Base-by-base conservation (phyloP, 2,888 invertebrate species). In the Malachius bipustulatus region DNA sequence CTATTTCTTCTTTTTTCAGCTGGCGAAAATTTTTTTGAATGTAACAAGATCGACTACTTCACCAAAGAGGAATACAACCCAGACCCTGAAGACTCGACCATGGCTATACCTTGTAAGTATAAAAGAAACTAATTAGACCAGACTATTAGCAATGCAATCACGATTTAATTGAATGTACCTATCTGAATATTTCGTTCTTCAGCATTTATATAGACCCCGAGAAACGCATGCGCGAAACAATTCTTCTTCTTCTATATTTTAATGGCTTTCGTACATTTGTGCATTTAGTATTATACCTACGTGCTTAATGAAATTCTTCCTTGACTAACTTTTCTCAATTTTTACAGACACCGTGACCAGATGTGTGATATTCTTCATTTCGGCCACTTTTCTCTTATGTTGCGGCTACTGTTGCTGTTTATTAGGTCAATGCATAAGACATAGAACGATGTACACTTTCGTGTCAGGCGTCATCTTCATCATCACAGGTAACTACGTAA, bases 41-140 rank as follows among this genome's bases (percentile, higher is more conserved):
- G 89, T 64, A 69, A 75, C 56, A 79, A 79, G 62, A 89, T 90
- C 48, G 85, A 90, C 55, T 89, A 88, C 64, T 89, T 90, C 58
- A 80, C 88, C 4, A 70, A 79, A 51, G 87, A 87, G 51, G 82
- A 82, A 51, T 88, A 89, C 64, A 76, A 79, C 48, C 83, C 89
- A 9, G 89, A 90, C 64, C 81, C 82, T 0, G 80, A 80, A 53
- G 89, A 90, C 60, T 89, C 88, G 4, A 87, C 89, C n/a, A 77
- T 83, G 64, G 88, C 88, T 14, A 89, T 90, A 65, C 88, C 89
- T 59, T 89, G 90, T 90, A 73, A 84, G 88, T 77, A 58, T 26
- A 12, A n/a, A 11, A 14, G 4, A 12, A 26, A 24, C 8, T 9
- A 24, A 8, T 24, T n/a, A n/a, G n/a, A n/a, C n/a, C n/a, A n/a